Evolutionary conservation across 2,888 invertebrate genomes (phyloP), one percentile per base, ranked within the genome.

Genomic region (Diplazon laetatorius): DNA sequence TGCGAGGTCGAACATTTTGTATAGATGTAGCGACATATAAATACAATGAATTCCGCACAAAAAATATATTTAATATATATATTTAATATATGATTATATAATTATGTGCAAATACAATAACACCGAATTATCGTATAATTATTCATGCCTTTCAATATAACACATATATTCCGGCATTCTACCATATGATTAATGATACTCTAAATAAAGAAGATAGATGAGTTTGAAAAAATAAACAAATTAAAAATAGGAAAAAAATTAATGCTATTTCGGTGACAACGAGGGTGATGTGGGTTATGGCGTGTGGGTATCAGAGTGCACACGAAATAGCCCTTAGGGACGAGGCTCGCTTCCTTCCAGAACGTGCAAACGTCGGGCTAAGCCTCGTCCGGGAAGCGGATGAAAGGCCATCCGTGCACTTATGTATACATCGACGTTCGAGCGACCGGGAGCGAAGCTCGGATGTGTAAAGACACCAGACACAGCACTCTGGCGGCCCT

Each of bases 331-430:
- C 20, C 39, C 20, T 22, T 39, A 37, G 20, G 18, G 18, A 59
- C 39, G 39, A 39, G 20, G 4, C 55, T 10, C n/a, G 14, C 9
- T 25, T 25, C 30, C 30, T 35, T 16, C 18, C 37, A 20, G 5
- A n/a, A 8, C 8, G 16, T 48, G 8, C 37, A 59, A 55, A 6
- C 30, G 18, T 35, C 59, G 20, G 25, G 3, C 25, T 5, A 10
- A 12, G 20, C 35, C 37, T 37, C n/a, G n/a, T n/a, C n/a, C n/a
- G 37, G 37, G 37, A 6, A 37, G 39, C 35, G 37, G 59, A 59
- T 59, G 59, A 59, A 59, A 59, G 59, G 59, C 59, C 39, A 12
- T 57, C n/a, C 39, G 59, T 39, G 59, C 59, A 59, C 57, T 37
- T 16, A 37, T 18, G n/a, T 14, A n/a, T n/a, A n/a, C 10, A 35